Percentiles rank a stretch among this genome's conserved stretches.
These are phyloP conservation scores for Ametastegia equiseti DNA, from an alignment of 2,888 invertebrate species.

Conservation along the genomic window DNA sequence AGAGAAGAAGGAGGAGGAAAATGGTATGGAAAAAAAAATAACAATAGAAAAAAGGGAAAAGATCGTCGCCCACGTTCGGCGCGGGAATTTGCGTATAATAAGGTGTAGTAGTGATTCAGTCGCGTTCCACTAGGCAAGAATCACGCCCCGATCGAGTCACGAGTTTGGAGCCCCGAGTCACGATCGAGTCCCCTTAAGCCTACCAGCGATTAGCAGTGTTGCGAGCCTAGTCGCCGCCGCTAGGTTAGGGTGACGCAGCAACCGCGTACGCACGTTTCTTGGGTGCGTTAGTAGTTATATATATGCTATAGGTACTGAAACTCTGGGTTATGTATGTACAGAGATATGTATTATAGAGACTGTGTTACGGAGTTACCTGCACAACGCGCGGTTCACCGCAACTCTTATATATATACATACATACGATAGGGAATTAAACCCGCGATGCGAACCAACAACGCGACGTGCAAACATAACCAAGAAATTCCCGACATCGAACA, in stretches of 20 bases:
- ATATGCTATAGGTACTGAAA: no score
- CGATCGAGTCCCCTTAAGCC: slow-evolving; percentile 7
- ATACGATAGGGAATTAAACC: not conserved
- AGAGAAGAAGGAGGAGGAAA: no score
- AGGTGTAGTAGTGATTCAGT: slow-evolving; percentile 19
- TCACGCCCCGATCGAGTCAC: slow-evolving; percentile 21
- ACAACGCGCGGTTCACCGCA: not conserved
- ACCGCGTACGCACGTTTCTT: slow-evolving; percentile 25
- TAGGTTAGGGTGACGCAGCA: slow-evolving; percentile 27
- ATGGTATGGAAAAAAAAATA: not conserved
- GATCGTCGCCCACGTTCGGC: not conserved
- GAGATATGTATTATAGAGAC: not conserved
- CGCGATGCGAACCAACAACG: not conserved
- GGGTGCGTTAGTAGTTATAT: not conserved
- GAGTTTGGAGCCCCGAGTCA: slow-evolving; percentile 12
- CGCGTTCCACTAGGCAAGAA: slow-evolving; percentile 41
- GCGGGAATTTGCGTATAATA: not conserved
- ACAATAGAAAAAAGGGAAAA: not conserved
- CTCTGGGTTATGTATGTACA: no score
- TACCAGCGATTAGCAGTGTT: not conserved
- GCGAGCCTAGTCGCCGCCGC: not conserved
- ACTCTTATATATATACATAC: no score
- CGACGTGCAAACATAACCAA: not conserved
- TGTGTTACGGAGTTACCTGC: not conserved
- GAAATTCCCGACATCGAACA: not conserved